Percentiles rank a stretch among this genome's conserved stretches.
Conservation (phyloP, 2,113 vertebrate genomes). For the Noctilio leporinus region DNA sequence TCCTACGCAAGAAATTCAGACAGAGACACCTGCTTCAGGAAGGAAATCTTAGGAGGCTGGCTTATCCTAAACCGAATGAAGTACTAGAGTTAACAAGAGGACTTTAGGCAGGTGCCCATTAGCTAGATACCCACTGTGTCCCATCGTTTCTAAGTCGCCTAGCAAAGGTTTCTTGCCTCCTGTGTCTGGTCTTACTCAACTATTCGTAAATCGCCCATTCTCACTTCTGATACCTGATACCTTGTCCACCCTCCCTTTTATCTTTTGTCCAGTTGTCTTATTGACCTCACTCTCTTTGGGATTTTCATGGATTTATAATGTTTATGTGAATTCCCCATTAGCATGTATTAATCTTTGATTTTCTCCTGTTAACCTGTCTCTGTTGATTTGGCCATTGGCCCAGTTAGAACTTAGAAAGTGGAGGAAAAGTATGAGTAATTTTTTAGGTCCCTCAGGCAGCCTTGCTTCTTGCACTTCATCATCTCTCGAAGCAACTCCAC, state of each 20-base stretch:
- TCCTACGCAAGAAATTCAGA: neutral
- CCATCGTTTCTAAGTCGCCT: neutral
- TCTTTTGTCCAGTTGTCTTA: neutral
- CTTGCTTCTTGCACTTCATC: neutral
- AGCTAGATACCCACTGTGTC: neutral
- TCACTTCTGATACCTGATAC: neutral
- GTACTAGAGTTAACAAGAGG: neutral
- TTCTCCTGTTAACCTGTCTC: neutral
- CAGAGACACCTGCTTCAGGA: neutral
- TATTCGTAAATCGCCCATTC: neutral
- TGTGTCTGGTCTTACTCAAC: neutral
- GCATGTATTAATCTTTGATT: neutral
- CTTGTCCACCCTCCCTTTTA: neutral
- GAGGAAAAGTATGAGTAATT: neutral
- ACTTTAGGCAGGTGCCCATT: neutral
- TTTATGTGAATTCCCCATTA: neutral
- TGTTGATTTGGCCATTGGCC: neutral
- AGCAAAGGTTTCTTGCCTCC: neutral
- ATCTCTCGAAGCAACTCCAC: neutral
- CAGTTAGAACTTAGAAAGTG: neutral
- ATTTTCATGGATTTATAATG: neutral
- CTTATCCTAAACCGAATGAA: neutral
- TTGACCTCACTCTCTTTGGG: neutral
- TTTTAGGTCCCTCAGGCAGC: neutral
- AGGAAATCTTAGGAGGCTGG: neutral